Conservation (phyloP, 2,888 invertebrate species). For the Zaprionus bogoriensis region DNA sequence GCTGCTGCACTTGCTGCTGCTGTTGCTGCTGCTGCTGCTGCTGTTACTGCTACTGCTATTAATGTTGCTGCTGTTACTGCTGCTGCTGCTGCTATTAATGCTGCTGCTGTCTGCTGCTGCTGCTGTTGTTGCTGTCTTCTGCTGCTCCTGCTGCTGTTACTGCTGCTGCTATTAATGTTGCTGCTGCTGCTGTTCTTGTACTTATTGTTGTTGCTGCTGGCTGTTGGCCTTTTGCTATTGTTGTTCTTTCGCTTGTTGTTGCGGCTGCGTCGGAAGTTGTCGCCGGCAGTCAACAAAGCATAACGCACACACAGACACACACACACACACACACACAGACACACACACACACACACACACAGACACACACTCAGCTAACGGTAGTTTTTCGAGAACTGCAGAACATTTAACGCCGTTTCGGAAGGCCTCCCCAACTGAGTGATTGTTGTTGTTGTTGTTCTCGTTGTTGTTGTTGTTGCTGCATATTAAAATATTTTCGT, state of each 20-base stretch:
- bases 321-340: no score
- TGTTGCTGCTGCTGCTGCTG: slow-evolving; percentile 78
- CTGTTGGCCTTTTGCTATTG: slow-evolving; percentile 18
- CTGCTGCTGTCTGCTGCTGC: slow-evolving; percentile 22
- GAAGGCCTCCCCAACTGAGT: slow-evolving; percentile 20
- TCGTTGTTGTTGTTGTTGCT: slow-evolving; percentile 11
- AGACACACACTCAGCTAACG: no score
- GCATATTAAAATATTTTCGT: slow-evolving; percentile 46
- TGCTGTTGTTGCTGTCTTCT: slow-evolving; percentile 18
- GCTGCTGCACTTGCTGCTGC: slow-evolving; percentile 63
- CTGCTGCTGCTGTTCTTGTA: slow-evolving; percentile 19
- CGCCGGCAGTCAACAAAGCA: slow-evolving; percentile 76
- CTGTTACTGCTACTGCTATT: no score
- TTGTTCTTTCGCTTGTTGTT: slow-evolving; percentile 11
- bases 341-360: no score
- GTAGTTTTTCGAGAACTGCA: slow-evolving; percentile 57
- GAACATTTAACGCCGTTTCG: slow-evolving; percentile 70
- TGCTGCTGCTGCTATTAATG: slow-evolving; percentile 19
- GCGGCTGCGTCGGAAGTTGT: slow-evolving; percentile 70
- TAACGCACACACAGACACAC: slow-evolving; percentile 61
- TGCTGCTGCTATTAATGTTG: slow-evolving; percentile 21
- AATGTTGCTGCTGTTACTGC: slow-evolving; percentile 2
- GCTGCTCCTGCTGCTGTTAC: slow-evolving; percentile 16
- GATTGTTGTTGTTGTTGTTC: slow-evolving; percentile 20
- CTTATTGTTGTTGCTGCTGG: slow-evolving; percentile 12